A percentile compares a stretch with the other conserved stretches of the same genome.
Conservation (phyloP, 2,113 vertebrate species). For the Phocoena sinus region DNA sequence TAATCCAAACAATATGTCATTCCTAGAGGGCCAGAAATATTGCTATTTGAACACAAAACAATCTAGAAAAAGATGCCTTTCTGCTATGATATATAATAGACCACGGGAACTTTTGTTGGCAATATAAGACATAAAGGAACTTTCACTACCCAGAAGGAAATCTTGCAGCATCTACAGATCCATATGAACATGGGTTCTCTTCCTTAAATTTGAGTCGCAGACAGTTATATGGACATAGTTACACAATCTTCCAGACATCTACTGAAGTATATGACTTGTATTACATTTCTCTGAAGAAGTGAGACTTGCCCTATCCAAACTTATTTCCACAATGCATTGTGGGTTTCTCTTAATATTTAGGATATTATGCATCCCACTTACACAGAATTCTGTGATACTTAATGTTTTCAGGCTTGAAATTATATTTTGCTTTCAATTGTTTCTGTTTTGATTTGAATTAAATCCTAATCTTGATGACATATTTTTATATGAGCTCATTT, state of each 20-base stretch:
- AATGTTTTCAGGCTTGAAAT: background rate
- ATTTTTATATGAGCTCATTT: background rate
- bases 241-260: background rate
- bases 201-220: background rate
- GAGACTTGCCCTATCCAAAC: background rate
- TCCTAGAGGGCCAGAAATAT: conserved; percentile 62
- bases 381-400: background rate
- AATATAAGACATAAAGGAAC: conserved; percentile 29
- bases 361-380: background rate
- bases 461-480: background rate
- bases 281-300: background rate
- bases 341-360: background rate
- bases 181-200: background rate
- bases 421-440: background rate
- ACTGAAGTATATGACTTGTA: background rate
- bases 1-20: conserved; percentile 65
- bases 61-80: conserved; percentile 49
- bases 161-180: background rate
- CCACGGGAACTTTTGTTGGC: conserved; percentile 44
- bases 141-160: conserved; percentile 54
- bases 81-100: conserved; percentile 51
- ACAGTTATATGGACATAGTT: background rate
- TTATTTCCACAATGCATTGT: background rate
- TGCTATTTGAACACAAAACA: conserved; percentile 51
- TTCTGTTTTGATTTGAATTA: conserved; percentile 12